Evolutionary conservation across 2,797 vertebrate genomes (phyloP).

Genomic region (Petrocephalus schoutedeni): DNA sequence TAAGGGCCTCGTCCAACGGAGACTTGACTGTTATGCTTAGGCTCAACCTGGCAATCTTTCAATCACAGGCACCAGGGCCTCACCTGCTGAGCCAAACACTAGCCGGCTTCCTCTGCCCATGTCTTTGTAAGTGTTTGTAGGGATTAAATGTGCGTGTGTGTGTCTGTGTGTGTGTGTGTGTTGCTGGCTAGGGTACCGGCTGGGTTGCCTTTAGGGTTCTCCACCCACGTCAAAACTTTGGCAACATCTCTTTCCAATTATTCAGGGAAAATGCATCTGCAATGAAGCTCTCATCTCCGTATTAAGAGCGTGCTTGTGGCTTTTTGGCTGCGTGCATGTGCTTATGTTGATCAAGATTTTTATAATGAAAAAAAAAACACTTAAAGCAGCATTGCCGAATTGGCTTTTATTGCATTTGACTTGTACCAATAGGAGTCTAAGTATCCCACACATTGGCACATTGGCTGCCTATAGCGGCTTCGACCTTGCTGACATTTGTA

Average conservation of each 20-base stretch:
- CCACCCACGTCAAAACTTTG: constrained; percentile 43
- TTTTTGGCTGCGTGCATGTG: not conserved
- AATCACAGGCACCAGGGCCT: not conserved
- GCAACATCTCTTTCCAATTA: constrained; percentile 54
- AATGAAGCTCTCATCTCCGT: constrained; percentile 47
- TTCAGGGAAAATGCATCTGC: constrained; percentile 60
- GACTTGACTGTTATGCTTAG: not conserved
- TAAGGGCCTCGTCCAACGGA: not conserved
- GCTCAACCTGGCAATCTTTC: not conserved
- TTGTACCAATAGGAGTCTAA: no score
- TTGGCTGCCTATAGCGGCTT: not conserved
- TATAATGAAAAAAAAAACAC: not conserved
- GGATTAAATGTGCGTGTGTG: constrained; percentile 30
- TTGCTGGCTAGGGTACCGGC: not conserved
- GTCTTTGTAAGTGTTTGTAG: constrained; percentile 35
- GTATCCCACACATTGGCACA: not conserved
- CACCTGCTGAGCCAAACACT: not conserved
- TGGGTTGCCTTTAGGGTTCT: constrained; percentile 32
- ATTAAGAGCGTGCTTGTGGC: constrained; percentile 31
- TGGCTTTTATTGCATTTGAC: not conserved
- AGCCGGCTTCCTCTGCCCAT: constrained; percentile 32
- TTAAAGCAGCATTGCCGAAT: not conserved
- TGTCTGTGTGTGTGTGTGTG: constrained; percentile 26
- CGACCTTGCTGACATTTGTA: not conserved
- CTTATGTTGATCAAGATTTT: not conserved